Evolutionary conservation across 2,888 invertebrate genomes (phyloP).

Genomic region (Clitarchus hookeri): DNA sequence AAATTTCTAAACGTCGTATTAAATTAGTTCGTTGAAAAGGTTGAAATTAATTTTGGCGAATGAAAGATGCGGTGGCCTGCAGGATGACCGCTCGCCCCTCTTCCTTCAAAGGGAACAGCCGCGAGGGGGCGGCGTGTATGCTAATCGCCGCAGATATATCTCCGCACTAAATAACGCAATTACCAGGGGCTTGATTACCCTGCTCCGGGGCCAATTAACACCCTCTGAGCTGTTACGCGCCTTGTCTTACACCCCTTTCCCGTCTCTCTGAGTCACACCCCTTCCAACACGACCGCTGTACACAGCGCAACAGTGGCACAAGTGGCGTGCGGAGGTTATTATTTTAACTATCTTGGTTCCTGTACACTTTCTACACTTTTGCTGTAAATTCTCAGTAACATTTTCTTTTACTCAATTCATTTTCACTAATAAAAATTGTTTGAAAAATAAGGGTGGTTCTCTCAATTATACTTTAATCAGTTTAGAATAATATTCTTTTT

Average conservation of each 20-base stretch:
- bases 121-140: neutral
- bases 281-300: neutral
- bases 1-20: neutral
- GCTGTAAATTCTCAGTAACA: neutral
- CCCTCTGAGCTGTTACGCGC: slow-evolving; percentile 21
- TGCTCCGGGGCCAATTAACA: neutral
- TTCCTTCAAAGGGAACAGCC: neutral
- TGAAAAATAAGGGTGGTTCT: no score
- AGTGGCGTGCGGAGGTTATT: neutral
- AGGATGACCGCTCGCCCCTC: neutral
- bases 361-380: neutral
- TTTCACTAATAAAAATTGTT: neutral
- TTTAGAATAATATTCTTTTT: no score
- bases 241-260: slow-evolving; percentile 20
- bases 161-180: slow-evolving; percentile 17
- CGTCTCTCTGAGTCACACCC: neutral
- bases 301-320: neutral
- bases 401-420: neutral
- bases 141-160: slow-evolving; percentile 5
- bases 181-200: slow-evolving; percentile 22
- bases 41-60: neutral
- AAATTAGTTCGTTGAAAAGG: neutral
- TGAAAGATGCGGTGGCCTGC: neutral
- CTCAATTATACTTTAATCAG: no score
- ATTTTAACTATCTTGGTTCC: no score